Evolutionary conservation across 2,888 invertebrate genomes (phyloP), one percentile per base, ranked within the genome.

Genomic region (Drosophila nr. medialis): DNA sequence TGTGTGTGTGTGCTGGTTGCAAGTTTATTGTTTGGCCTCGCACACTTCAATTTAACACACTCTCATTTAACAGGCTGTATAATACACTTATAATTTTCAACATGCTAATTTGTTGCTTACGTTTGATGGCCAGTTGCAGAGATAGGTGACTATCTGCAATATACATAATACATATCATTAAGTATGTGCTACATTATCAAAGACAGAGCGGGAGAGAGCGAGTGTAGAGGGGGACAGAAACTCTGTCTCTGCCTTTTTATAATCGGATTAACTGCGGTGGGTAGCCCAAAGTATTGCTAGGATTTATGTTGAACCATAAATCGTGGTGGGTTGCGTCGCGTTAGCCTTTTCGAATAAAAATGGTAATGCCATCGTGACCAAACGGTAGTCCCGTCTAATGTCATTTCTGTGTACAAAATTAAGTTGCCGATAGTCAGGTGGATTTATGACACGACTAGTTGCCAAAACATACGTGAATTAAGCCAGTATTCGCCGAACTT

Each of bases 221-320:
- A 7, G 34, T 30, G 8, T 1, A 15, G 53, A 34, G 15, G 13
- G 11, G 18, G 36, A 34, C 27, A 60, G 61, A 27, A 15, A 30
- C 51, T 65, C 63, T 58, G 59, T 65, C 56, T 71, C 73, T 58
- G 73, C 49, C 54, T 54, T 56, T 87, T 89, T 79, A 80, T 90
- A 91, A 90, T 83, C 90, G 78, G 90, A 83, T 90, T 90, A 90
- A 88, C 91, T 90, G 90, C 83, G 90, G 90, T 90, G 86, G 90
- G 90, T 89, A 89, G 85, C 66, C 83, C 58, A 75, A 72, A 83
- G 86, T 80, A 89, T 86, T 75, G 67, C 72, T 80, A 76, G 75
- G 87, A 86, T 89, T 89, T 86, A 89, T 86, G 86, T 86, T 81
- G 74, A 73, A 76, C 64, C 86, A 85, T 85, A 86, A 86, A 85